Evolutionary conservation across 1,140 invertebrate genomes (phyloP).

Genomic region (Bombyx mandarina): DNA sequence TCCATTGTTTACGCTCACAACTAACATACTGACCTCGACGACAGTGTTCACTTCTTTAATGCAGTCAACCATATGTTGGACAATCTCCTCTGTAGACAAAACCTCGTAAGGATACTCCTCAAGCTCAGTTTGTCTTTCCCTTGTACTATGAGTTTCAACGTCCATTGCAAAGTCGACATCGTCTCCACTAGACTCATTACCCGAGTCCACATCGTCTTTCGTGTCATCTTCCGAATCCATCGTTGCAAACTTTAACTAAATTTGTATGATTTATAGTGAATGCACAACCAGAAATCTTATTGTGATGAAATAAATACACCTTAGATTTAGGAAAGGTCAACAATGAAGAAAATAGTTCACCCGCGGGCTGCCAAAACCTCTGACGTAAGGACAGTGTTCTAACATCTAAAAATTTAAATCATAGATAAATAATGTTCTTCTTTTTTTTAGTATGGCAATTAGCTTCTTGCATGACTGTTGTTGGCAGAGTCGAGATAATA

Average conservation of each 20-base stretch:
- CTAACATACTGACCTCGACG: conserved; percentile 80
- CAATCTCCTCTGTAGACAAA: conserved; percentile 94
- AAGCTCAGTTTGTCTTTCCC: conserved; percentile 83
- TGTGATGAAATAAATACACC: conserved; percentile 69
- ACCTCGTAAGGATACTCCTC: conserved; percentile 96
- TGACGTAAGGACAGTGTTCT: conserved; percentile 30
- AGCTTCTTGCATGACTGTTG: no score
- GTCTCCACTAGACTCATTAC: conserved; percentile 91
- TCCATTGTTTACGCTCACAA: conserved; percentile 57
- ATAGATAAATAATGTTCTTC: no score
- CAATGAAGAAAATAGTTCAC: conserved; percentile 72
- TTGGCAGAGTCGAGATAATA: no score
- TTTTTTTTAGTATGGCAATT: no score
- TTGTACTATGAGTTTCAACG: conserved; percentile 83
- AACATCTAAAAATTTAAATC: no score
- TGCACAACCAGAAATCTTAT: conserved; percentile 51
- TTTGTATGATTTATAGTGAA: conserved; percentile 48
- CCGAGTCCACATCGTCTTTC: conserved; percentile 89
- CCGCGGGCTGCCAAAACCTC: conserved; percentile 69
- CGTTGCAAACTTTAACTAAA: conserved; percentile 41
- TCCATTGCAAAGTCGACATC: conserved; percentile 93
- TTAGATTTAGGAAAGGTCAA: conserved; percentile 73
- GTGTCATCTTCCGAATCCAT: conserved; percentile 95
- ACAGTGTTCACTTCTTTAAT: conserved; percentile 96
- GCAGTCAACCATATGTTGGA: conserved; percentile 96